Base-by-base conservation (phyloP, 2,888 invertebrate genomes). In the Mantis religiosa region DNA sequence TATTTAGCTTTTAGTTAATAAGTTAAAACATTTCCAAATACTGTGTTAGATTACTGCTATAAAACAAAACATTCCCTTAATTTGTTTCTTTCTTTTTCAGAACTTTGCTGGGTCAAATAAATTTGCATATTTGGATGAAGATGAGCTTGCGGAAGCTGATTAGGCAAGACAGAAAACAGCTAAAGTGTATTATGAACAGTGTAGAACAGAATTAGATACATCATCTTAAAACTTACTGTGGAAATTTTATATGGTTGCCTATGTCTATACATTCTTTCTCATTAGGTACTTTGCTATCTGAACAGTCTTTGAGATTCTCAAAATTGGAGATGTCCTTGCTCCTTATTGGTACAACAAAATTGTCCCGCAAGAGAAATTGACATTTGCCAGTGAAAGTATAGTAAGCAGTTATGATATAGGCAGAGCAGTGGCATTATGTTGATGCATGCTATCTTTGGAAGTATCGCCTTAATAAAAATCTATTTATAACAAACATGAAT, bases 41-140 rank as follows among this genome's bases (percentile, higher is more conserved):
- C 41, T 41, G 12, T 12, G 12, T 12, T 9, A 6, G 41, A 41
- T 41, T 41, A 12, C 41, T 12, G 12, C 1, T 41, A 41, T 41
- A 41, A 41, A 41, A 41, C 41, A 27, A 85, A 28, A 28, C 30
- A 34, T 3, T 89, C 28, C 15, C 87, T 82, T 83, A 82, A 34
- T 34, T 83, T 89, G 89, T 91, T 91, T 91, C 91, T 90, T 91
- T 94, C 91, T 90, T 91, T 94, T 94, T 3, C 94, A 96, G 95
- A 96, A 96, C 94, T 96, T 97, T 92, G 95, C 96, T 93, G 96
- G 95, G 92, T 95, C 96, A 92, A 97, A 97, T 93, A 96, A 96
- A 94, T 97, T 96, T 95, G 94, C 95, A 91, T 95, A 95, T 93
- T 95, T 95, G 94, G 95, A 95, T 92, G 96, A 95, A 91, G 96